These are phyloP conservation scores for Drosophila melanogaster DNA, from an alignment of 1,140 invertebrate genomes.

Conservation along the genomic window Release_6_plus_ISO1_MT NT_033779.5:11021001-11021500, in stretches of 20 bases:
- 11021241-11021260: slow-evolving; percentile 83
- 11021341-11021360: slow-evolving; percentile 81
- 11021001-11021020: slow-evolving; percentile 26
- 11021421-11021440: slow-evolving; percentile 2
- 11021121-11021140: too few relatives aligned
- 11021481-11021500: slow-evolving; percentile 82
- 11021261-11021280: slow-evolving; percentile 84
- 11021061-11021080: slow-evolving; percentile 83
- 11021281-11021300: slow-evolving; percentile 82
- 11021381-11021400: slow-evolving; percentile 23
- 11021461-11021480: slow-evolving; percentile 82
- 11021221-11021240: slow-evolving; percentile 53
- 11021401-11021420: slow-evolving; percentile 3
- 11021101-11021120: slow-evolving; percentile 4
- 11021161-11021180: neutral
- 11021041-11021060: slow-evolving; percentile 83
- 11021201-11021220: neutral
- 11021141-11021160: too few relatives aligned
- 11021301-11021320: slow-evolving; percentile 50
- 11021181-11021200: slow-evolving; percentile 7
- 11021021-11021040: slow-evolving; percentile 63
- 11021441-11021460: slow-evolving; percentile 60
- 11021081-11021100: slow-evolving; percentile 63
- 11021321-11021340: slow-evolving; percentile 60
- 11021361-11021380: slow-evolving; percentile 46